Conservation (phyloP, 2,113 vertebrate species). For the Cyprinodon variegatus region DNA sequence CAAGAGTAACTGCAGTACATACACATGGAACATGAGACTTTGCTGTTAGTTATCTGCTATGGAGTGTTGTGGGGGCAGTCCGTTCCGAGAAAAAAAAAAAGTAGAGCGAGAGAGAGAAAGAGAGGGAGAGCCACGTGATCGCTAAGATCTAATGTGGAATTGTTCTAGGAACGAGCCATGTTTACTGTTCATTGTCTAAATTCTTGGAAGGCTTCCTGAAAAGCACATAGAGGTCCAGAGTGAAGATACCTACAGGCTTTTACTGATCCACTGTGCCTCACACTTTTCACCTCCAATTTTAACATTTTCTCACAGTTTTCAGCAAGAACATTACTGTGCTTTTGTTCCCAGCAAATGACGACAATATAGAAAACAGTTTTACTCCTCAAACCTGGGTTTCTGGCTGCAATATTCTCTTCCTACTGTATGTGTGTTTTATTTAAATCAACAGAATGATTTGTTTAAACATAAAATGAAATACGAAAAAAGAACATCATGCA, state of each 20-base stretch:
- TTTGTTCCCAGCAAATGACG: background rate
- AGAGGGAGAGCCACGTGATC: constrained; percentile 54
- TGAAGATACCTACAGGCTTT: constrained; percentile 45
- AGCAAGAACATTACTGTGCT: background rate
- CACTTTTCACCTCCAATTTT: background rate
- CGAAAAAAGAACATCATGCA: constrained; percentile 14
- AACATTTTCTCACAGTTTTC: constrained; percentile 6
- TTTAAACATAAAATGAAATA: constrained; percentile 2
- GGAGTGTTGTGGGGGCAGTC: constrained; percentile 59
- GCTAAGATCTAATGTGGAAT: constrained; percentile 73
- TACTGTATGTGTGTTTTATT: background rate
- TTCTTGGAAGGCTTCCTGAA: constrained; percentile 77
- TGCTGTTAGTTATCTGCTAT: constrained; percentile 57
- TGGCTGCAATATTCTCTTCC: background rate
- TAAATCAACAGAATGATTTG: background rate
- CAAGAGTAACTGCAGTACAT: constrained; percentile 68
- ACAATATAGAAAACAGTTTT: background rate
- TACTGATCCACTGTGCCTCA: constrained; percentile 39
- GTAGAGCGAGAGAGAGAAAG: background rate
- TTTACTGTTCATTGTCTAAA: constrained; percentile 78
- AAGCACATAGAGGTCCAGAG: constrained; percentile 53
- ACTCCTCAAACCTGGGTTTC: background rate
- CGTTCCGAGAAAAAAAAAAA: constrained; percentile 50
- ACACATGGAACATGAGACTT: constrained; percentile 59
- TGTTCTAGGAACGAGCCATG: constrained; percentile 76